Base-by-base conservation (phyloP, 1,140 invertebrate species). In the Dendrolimus kikuchii region DNA sequence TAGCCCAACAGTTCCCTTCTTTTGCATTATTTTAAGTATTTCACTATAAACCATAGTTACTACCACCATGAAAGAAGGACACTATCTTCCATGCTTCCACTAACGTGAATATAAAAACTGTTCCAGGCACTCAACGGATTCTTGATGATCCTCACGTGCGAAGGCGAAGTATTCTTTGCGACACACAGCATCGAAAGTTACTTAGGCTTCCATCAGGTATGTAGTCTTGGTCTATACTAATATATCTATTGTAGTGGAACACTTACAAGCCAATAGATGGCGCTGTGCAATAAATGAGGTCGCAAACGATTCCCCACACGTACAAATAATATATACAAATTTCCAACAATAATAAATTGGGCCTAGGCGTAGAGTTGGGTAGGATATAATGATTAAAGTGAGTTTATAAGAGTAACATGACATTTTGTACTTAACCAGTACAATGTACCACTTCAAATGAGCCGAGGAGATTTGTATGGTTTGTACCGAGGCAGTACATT, bases 171-270 rank as follows among this genome's bases (percentile, higher is more conserved):
- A 36, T 99, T 99, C 90, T 99, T 98, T 89, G 97, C 98, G 43
- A 99, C 98, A 44, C 95, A 99, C 89, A 99, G 96, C 86, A 99
- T 99, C 81, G 98, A 99, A 91, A 98, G 96, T 87, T 99, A 99
- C 91, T 92, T 99, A 68, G 98, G 98, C 77, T 99, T 99, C 91
- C 98, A 99, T 92, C 98, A 99, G 95, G 98, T 99, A 91, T 90
- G 67, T 60, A 44, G 5, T 7, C 43, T n/a, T 44, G 8, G 5
- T 7, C n/a, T 44, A n/a, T 42, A 48, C 23, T 54, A 40, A 58
- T 39, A 49, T 7, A 44, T 5, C 43, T 9, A 6, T 7, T n/a
- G 43, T 44, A 44, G 8, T 9, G 5, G 23, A 44, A 44, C 43
- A n/a, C 43, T 9, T 9, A 45, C 43, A 45, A 45, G n/a, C 5